Evolutionary conservation across 1,140 invertebrate species (phyloP).

Genomic region (Drosophila nannoptera): DNA sequence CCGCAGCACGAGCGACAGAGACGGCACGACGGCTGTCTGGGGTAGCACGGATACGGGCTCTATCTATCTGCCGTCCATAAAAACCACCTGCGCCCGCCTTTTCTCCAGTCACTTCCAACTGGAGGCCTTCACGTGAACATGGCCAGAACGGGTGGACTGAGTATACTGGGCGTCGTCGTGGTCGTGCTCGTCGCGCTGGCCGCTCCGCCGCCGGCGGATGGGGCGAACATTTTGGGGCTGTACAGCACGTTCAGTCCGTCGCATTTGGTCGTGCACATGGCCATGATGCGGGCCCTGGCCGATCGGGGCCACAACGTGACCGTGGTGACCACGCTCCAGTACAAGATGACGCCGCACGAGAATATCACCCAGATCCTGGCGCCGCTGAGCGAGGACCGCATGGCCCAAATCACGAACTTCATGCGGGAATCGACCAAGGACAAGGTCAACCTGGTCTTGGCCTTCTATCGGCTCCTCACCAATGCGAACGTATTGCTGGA

Average conservation of each 20-base stretch:
- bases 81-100: neutral
- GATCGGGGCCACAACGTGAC: conserved; percentile 60
- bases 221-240: conserved; percentile 52
- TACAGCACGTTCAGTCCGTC: conserved; percentile 51
- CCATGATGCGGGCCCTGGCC: conserved; percentile 38
- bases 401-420: neutral
- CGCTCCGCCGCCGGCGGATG: neutral
- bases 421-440: conserved; percentile 21
- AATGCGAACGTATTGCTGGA: neutral
- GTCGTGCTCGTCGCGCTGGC: conserved; percentile 2
- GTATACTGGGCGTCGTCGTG: neutral
- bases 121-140: neutral
- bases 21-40: neutral
- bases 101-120: neutral
- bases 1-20: neutral
- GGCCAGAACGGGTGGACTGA: neutral
- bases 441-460: conserved; percentile 7
- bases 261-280: conserved; percentile 57
- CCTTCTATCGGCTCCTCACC: conserved; percentile 2
- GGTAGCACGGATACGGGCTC: too few relatives aligned
- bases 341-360: conserved; percentile 35
- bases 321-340: conserved; percentile 29
- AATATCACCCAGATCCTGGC: conserved; percentile 45
- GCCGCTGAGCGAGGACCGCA: conserved; percentile 1
- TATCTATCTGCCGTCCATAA: neutral